phyloP scores from a whole-genome alignment of 1,140 invertebrate species.

The Papilio machaon region DNA sequence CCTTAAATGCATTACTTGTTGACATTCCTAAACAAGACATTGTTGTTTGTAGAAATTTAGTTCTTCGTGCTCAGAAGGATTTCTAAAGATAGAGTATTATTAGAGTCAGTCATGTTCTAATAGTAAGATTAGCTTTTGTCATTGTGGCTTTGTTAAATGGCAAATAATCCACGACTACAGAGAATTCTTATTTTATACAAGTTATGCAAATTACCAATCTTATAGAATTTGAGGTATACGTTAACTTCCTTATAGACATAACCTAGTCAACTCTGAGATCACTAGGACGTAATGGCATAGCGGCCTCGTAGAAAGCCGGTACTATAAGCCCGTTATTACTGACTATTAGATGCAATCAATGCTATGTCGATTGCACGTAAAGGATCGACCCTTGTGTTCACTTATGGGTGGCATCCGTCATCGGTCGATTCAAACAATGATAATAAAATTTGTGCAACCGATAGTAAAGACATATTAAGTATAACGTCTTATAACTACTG shows the following conservation, averaged over 20 bases:
- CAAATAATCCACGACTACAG: too few species aligned
- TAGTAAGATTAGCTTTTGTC: too few species aligned
- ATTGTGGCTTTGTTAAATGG: too few species aligned
- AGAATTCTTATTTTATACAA: background rate
- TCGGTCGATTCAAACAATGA: conserved; percentile 20
- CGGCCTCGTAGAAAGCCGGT: conserved; percentile 22
- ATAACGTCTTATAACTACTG: conserved; percentile 28
- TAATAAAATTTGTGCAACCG: conserved; percentile 39
- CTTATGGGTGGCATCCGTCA: conserved; percentile 26
- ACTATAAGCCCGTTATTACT: conserved; percentile 32
- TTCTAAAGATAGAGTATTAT: too few species aligned
- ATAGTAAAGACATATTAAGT: conserved; percentile 38
- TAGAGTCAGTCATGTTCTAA: too few species aligned
- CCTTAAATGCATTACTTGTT: background rate
- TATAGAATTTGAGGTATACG: background rate
- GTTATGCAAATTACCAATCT: background rate
- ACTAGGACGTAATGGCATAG: background rate
- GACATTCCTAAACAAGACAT: background rate
- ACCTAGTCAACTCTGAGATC: conserved; percentile 35
- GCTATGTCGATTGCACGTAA: conserved; percentile 28
- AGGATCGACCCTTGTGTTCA: conserved; percentile 2
- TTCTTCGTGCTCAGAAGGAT: background rate
- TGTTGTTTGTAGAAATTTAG: background rate
- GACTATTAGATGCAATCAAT: conserved; percentile 27
- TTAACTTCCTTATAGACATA: conserved; percentile 25